Percentiles rank a stretch among this genome's conserved stretches.
Conservation (phyloP, 2,797 vertebrate species). For the Hephaestus fuliginosus region DNA sequence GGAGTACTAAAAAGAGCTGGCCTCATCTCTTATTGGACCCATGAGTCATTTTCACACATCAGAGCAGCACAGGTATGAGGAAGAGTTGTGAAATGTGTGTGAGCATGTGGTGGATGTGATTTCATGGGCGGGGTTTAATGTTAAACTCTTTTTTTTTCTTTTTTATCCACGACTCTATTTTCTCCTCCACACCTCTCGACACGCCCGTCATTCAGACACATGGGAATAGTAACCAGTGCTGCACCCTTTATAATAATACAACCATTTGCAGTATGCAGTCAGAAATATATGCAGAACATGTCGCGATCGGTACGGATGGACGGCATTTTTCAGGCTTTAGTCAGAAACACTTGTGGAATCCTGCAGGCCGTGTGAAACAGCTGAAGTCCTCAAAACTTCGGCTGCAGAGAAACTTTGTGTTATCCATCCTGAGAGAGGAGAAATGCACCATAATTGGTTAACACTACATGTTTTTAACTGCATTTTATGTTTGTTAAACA, state of each 20-base stretch:
- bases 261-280: neutral
- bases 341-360: constrained; percentile 28
- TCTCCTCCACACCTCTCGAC: neutral
- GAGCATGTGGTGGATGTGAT: constrained; percentile 4
- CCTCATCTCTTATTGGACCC: constrained; percentile 4
- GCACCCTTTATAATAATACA: constrained; percentile 19
- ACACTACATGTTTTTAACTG: neutral
- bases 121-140: neutral
- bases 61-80: constrained; percentile 29
- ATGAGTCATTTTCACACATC: neutral
- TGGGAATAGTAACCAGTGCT: constrained; percentile 8
- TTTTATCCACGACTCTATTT: neutral
- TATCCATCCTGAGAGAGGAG: too few relatives aligned
- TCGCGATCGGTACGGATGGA: neutral
- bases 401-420: constrained; percentile 4
- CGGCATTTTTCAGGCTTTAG: constrained; percentile 41
- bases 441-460: too few relatives aligned
- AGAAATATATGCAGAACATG: neutral
- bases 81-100: constrained; percentile 7
- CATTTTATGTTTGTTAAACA: neutral
- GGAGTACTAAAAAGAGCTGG: neutral
- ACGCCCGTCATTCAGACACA: constrained; percentile 33
- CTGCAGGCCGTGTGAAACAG: neutral
- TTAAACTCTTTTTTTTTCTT: neutral
- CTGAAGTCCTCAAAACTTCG: neutral